A percentile compares a stretch with the other conserved stretches of the same genome.
These are phyloP conservation scores for Sarcophaga bullata DNA, from an alignment of 1,140 invertebrate genomes.

Conservation along the genomic window DNA sequence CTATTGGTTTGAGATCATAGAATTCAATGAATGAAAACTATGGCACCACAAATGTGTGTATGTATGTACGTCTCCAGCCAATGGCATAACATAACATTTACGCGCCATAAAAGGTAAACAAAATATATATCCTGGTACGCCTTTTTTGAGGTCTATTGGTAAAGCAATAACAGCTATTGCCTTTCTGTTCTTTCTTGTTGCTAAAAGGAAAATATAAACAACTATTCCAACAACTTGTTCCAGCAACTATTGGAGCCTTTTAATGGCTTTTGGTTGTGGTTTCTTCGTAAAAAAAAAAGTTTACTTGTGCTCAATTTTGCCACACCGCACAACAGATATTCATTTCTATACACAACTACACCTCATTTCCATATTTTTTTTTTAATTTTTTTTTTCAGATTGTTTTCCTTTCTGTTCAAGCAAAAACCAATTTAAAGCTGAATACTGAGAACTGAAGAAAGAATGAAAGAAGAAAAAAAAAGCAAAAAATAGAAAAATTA, in stretches of 20 bases:
- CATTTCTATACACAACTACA: neutral
- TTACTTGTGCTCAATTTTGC: conserved; percentile 20
- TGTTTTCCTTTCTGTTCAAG: neutral
- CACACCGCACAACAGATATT: neutral
- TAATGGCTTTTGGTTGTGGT: neutral
- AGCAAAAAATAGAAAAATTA: neutral
- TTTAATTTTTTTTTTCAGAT: too few relatives aligned
- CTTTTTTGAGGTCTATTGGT: too few relatives aligned
- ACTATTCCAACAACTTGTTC: neutral
- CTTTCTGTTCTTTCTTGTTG: neutral
- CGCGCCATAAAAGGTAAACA: too few relatives aligned
- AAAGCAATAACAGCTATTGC: too few relatives aligned
- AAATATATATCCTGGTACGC: too few relatives aligned
- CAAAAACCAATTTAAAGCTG: conserved; percentile 10
- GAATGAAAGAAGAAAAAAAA: too few relatives aligned
- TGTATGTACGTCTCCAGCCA: too few relatives aligned
- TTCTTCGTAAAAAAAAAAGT: neutral
- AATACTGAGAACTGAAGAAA: neutral
- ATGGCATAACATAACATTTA: too few relatives aligned
- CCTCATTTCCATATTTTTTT: neutral
- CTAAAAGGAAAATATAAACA: neutral
- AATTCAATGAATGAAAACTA: too few relatives aligned
- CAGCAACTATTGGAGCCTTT: neutral
- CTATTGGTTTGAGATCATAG: too few relatives aligned
- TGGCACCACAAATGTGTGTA: too few relatives aligned